A percentile compares a stretch with the other conserved stretches of the same genome.
phyloP scores from a whole-genome alignment of 2,113 vertebrate species.

The Lamprologus callipterus region DNA sequence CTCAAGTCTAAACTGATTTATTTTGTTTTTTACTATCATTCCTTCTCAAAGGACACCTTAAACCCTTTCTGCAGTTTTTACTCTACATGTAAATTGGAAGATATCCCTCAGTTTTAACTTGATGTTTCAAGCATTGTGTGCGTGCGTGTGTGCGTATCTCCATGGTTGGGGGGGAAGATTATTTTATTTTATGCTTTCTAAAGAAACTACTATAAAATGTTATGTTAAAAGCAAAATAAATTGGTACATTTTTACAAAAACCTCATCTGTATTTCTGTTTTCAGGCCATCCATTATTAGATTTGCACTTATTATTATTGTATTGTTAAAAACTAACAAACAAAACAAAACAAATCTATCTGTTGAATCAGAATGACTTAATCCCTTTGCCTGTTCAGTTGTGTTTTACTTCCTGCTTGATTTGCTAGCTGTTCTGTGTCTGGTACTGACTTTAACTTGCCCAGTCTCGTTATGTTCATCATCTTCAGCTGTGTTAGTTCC shows the following conservation, averaged over 20 bases:
- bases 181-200: not conserved
- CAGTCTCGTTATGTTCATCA: not conserved
- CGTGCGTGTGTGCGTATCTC: fast-evolving
- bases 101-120: not conserved
- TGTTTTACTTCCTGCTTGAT: not conserved
- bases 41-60: not conserved
- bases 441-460: not conserved
- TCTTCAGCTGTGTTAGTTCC: not conserved
- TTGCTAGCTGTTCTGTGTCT: not conserved
- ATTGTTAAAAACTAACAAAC: not conserved
- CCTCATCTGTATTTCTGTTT: not conserved
- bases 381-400: not conserved
- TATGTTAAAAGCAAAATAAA: fast-evolving
- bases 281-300: not conserved
- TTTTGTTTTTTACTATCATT: not conserved
- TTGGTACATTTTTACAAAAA: not conserved
- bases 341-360: not conserved
- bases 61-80: not conserved
- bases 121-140: not conserved
- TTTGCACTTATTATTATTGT: not conserved
- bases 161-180: not conserved
- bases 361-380: not conserved
- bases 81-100: fast-evolving
- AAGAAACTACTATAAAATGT: not conserved
- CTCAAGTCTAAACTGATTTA: not conserved